These are phyloP conservation scores for Calosoma granatense DNA, from an alignment of 1,140 invertebrate species.

Conservation along the genomic window DNA sequence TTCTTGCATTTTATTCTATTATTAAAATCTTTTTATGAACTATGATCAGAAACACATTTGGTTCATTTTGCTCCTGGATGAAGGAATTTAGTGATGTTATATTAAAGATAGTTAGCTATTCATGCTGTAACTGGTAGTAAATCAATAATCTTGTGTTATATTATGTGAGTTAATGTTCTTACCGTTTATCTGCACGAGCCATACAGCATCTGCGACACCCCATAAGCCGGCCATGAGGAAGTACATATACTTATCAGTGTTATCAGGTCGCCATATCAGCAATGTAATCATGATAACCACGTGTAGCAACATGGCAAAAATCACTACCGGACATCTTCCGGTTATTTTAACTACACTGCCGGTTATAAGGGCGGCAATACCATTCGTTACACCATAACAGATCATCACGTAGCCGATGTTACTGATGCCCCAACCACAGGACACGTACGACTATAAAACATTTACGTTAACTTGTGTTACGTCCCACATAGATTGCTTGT, in stretches of 20 bases:
- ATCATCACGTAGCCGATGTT: slow-evolving; percentile 90
- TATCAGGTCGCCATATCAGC: slow-evolving; percentile 63
- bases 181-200: slow-evolving; percentile 94
- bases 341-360: slow-evolving; percentile 72
- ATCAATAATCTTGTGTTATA: no score
- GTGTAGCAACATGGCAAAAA: slow-evolving; percentile 63
- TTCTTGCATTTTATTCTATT: no score
- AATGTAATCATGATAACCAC: slow-evolving; percentile 53
- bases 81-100: no score
- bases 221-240: slow-evolving; percentile 79
- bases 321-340: slow-evolving; percentile 65
- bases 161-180: slow-evolving; percentile 29
- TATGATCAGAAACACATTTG: no score
- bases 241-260: slow-evolving; percentile 59
- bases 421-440: slow-evolving; percentile 78
- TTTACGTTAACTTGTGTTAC: neutral
- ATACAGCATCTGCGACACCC: slow-evolving; percentile 85
- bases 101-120: no score
- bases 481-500: no score
- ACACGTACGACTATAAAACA: slow-evolving; percentile 69
- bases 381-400: slow-evolving; percentile 77
- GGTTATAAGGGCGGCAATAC: slow-evolving; percentile 65
- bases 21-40: no score
- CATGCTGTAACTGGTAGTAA: no score
- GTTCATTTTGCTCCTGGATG: no score